phyloP scores from a whole-genome alignment of 2,888 invertebrate species.

The Gandaritis pyraliata region DNA sequence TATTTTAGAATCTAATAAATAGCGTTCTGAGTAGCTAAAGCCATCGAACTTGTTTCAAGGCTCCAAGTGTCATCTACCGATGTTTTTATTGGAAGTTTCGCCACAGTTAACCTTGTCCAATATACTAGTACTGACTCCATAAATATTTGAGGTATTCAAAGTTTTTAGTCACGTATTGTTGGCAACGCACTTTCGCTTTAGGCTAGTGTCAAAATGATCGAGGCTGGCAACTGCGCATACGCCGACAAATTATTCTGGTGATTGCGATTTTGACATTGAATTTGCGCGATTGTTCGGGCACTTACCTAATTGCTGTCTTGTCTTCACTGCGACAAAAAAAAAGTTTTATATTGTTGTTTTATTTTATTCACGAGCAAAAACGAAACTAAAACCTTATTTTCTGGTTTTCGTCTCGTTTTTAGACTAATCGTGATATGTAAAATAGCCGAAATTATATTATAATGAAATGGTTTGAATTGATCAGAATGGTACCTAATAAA shows the following conservation, averaged over 20 bases:
- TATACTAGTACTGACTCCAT: slow-evolving; percentile 40
- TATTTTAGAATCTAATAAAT: neutral
- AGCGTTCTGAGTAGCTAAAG: slow-evolving; percentile 14
- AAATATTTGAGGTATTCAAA: slow-evolving; percentile 54
- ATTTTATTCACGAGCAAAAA: too few species aligned
- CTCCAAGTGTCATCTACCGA: slow-evolving; percentile 49
- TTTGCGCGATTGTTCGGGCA: slow-evolving; percentile 38
- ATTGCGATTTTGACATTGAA: slow-evolving; percentile 60
- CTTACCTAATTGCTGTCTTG: slow-evolving; percentile 25
- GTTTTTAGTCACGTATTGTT: slow-evolving; percentile 63
- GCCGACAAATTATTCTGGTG: slow-evolving; percentile 31
- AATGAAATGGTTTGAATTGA: too few species aligned
- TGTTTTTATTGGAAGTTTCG: slow-evolving; percentile 50
- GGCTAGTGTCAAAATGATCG: slow-evolving; percentile 53
- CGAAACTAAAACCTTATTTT: too few species aligned
- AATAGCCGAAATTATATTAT: too few species aligned
- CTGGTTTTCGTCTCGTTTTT: too few species aligned
- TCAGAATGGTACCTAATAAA: too few species aligned
- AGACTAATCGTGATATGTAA: too few species aligned
- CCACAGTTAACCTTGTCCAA: slow-evolving; percentile 65
- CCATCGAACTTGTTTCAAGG: slow-evolving; percentile 37
- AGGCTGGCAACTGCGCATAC: slow-evolving; percentile 43
- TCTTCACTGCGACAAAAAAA: slow-evolving; percentile 5
- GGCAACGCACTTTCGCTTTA: slow-evolving; percentile 64
- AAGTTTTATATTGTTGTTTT: neutral